Conservation (phyloP, 1,140 invertebrate species). For the Leptopilina clavipes region DNA sequence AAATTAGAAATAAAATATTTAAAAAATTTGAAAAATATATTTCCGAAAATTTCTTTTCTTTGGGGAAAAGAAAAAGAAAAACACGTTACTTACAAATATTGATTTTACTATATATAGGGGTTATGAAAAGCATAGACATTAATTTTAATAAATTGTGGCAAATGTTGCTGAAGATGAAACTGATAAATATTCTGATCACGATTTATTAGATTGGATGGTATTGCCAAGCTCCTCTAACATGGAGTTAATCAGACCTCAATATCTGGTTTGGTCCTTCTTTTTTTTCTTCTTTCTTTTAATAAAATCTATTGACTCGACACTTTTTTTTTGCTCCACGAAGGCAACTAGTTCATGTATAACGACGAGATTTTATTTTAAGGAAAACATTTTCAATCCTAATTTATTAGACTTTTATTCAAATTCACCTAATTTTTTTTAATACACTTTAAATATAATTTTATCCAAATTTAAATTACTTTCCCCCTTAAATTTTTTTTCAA, state of each 20-base stretch:
- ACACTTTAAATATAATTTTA: neutral
- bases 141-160: constrained; percentile 1
- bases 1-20: too few relatives aligned
- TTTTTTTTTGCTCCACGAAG: neutral
- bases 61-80: too few relatives aligned
- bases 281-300: neutral
- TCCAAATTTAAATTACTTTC: too few relatives aligned
- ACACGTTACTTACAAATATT: neutral
- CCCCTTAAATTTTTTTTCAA: too few relatives aligned
- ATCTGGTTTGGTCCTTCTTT: neutral
- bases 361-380: neutral
- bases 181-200: constrained; percentile 30
- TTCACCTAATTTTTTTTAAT: neutral
- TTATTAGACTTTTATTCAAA: neutral
- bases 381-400: neutral
- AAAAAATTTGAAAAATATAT: too few relatives aligned
- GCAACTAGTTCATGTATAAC: constrained; percentile 6
- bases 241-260: constrained; percentile 12
- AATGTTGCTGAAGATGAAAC: neutral
- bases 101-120: neutral
- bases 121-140: neutral
- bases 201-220: constrained; percentile 7
- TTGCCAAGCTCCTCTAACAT: neutral
- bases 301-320: constrained; percentile 5
- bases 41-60: too few relatives aligned